Percentiles rank a stretch among this genome's conserved stretches.
Conservation (phyloP, 2,113 vertebrate species). For the Centrocercus urophasianus region DNA sequence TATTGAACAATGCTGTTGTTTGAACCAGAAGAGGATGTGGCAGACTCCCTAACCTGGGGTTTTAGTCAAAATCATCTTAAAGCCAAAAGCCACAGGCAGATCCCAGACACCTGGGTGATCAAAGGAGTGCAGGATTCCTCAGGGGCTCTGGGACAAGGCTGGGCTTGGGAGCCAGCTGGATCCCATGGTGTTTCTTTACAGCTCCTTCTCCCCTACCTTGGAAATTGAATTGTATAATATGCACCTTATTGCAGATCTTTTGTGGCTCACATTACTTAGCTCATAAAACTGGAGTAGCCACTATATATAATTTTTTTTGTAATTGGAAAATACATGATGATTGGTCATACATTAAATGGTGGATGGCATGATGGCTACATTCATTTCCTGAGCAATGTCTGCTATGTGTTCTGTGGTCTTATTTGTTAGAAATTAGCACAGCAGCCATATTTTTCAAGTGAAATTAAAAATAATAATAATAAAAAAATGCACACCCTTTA, state of each 20-base stretch:
- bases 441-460: neutral
- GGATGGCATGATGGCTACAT: neutral
- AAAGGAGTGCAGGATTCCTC: neutral
- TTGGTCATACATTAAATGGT: neutral
- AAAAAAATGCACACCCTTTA: neutral
- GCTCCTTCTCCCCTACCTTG: accelerated
- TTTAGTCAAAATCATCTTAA: neutral
- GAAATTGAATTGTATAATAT: neutral
- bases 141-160: neutral
- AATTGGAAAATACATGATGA: neutral
- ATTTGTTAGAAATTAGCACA: conserved; percentile 13
- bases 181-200: neutral
- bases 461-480: neutral
- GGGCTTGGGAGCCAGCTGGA: neutral
- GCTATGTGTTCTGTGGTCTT: neutral
- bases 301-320: too few species aligned
- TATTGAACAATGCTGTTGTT: neutral
- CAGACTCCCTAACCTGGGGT: neutral
- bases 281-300: neutral
- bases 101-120: neutral
- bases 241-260: neutral
- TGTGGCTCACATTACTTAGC: neutral
- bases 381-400: neutral
- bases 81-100: neutral
- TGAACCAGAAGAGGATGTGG: neutral